Evolutionary conservation across 2,113 vertebrate species (phyloP).

Genomic region (Bos javanicus): DNA sequence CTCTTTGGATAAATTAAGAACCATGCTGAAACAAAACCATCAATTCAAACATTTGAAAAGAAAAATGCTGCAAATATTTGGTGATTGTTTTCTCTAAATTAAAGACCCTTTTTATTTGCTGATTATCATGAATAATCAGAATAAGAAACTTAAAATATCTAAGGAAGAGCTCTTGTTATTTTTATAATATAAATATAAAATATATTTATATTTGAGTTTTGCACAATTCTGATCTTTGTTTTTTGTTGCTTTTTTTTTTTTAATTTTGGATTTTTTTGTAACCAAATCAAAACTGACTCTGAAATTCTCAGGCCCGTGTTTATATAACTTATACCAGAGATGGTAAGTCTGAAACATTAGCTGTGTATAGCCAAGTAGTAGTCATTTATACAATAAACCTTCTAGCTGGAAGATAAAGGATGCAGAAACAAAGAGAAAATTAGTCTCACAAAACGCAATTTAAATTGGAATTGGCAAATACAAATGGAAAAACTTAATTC

Average conservation of each 20-base stretch:
- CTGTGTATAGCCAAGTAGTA: background rate
- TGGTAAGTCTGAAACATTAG: background rate
- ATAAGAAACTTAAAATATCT: background rate
- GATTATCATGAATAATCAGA: background rate
- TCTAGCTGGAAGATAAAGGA: background rate
- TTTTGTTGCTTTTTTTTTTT: background rate
- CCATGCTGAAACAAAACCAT: conserved; percentile 32
- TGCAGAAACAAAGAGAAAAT: background rate
- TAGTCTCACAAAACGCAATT: background rate
- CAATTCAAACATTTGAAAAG: conserved; percentile 21
- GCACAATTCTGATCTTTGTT: background rate
- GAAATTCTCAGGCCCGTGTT: background rate
- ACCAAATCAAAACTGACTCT: background rate
- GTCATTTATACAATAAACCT: conserved; percentile 14
- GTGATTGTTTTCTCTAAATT: conserved; percentile 19
- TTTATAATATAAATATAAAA: background rate
- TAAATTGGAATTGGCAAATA: background rate
- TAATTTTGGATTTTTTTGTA: background rate
- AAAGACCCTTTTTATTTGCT: background rate
- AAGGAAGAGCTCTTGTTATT: background rate
- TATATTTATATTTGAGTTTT: background rate
- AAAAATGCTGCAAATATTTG: conserved; percentile 8
- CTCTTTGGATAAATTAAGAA: conserved; percentile 24
- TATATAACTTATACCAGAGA: background rate
- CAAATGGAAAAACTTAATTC: conserved; percentile 24